Base-by-base conservation (phyloP, 2,888 invertebrate genomes). In the Drosophila lacicola region DNA sequence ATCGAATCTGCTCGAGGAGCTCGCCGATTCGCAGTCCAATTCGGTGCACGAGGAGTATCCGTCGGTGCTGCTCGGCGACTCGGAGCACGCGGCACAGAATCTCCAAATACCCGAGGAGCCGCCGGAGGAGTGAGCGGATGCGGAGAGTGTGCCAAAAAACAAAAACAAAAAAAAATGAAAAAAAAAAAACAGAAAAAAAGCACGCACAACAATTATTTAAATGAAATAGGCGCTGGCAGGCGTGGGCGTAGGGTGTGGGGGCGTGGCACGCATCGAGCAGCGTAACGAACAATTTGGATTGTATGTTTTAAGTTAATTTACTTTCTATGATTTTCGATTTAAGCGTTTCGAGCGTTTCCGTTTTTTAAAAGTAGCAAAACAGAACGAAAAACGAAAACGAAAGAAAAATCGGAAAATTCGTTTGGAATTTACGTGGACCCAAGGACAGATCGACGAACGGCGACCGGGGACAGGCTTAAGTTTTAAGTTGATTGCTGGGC, bases 71-170 rank as follows among this genome's bases (percentile, higher is more conserved):
- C 74, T 67, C 13, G 78, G 56, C 10, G 70, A 74, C 44, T 19
- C 66, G 70, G 82, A 90, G 56, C 91, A 90, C 69, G 90, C 91
- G 85, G 90, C 90, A 71, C 91, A 92, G 82, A 85, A 89, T 79
- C 83, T 92, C 42, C 80, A 92, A 78, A 90, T 91, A 85, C 91
- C 91, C 45, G 92, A 92, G 55, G 91, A 92, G 70, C 92, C 92
- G 75, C 93, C 93, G 68, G 93, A 92, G 91, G 90, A 91, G 74
- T 92, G 91, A 90, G 29, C 29, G 17, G 41, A 13, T n/a, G 17
- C 2, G 29, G 17, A 17, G 17, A 17, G 17, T 29, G 29, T 29
- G 68, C 41, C 17, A 9, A 33, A 19, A 19, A 8, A 3, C 34
- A 10, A 13, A 4, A 42, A 34, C 13, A 44, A n/a, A 19, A 54